Base-by-base conservation (phyloP, 2,888 invertebrate species). In the Drosophila meridionalis region DNA sequence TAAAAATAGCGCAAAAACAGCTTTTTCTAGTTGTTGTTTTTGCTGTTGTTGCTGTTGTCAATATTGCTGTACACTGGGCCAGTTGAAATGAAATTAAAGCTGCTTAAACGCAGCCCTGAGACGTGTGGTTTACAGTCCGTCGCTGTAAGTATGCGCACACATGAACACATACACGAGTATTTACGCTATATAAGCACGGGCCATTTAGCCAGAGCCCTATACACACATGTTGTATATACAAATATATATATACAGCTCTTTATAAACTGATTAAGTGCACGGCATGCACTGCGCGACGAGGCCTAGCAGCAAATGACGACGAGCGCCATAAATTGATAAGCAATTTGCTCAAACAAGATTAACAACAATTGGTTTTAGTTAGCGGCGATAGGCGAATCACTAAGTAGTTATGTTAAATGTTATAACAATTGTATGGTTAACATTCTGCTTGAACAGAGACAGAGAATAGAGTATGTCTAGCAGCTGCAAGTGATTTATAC, bases 241-340 rank as follows among this genome's bases (percentile, higher is more conserved):
- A n/a, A 26, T 2, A 3, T 38, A 11, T 14, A 1, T 56, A 30
- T 64, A 59, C 50, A 53, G 57, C 60, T 32, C 61, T 71, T 66
- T 77, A 66, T 68, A 76, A 73, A 69, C 78, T 73, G 80, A 80
- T 79, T 76, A 80, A 79, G 47, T 76, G 76, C 78, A 79, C 48
- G 64, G 45, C 64, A 60, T 76, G 80, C 73, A 78, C 53, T 80
- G 77, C 52, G 52, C 80, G 20, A 26, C 11, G 67, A 57, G 80
- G 66, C 77, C 42, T 56, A 62, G 36, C 56, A 62, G 63, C 60
- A 63, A 52, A 63, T 59, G 45, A 73, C 73, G 61, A 62, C 64
- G 56, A 69, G 56, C 64, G 50, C 43, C 77, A 76, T 78, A 78
- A 82, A 83, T 74, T 87, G 89, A 89, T 89, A 85, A 85, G 87